Conservation (phyloP, 2,113 vertebrate genomes). For the Chionis minor region DNA sequence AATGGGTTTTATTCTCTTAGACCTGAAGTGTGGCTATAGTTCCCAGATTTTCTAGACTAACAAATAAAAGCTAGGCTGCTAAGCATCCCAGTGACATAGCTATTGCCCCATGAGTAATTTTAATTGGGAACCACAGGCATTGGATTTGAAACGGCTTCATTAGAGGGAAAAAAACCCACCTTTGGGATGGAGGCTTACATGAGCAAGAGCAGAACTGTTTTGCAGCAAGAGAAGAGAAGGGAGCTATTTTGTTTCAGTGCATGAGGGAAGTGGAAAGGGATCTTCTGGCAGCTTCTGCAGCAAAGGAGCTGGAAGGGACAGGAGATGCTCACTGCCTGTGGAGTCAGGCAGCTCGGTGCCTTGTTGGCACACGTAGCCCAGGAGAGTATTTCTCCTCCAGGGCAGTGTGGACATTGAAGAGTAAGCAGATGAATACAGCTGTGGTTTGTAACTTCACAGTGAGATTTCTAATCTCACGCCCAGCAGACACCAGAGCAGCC, state of each 20-base stretch:
- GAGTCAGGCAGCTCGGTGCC: neutral
- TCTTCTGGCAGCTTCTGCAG: neutral
- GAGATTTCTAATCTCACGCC: fast-evolving
- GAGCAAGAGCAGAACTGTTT: neutral
- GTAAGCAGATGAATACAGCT: neutral
- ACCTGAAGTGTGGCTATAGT: neutral
- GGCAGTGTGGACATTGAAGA: fast-evolving
- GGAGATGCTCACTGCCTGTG: neutral
- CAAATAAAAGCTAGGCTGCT: neutral
- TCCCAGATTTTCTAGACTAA: neutral
- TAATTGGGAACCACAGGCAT: neutral
- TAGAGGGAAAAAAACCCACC: fast-evolving
- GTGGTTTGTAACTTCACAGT: fast-evolving
- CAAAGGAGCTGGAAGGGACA: neutral
- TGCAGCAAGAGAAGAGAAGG: neutral
- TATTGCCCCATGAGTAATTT: neutral
- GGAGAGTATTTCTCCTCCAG: fast-evolving
- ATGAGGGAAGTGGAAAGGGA: neutral
- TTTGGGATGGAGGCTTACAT: neutral
- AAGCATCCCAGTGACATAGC: neutral
- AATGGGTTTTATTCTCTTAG: neutral
- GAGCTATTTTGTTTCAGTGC: neutral
- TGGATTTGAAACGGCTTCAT: neutral
- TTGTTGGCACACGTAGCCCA: neutral
- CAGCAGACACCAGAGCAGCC: neutral